Conservation (phyloP, 2,888 invertebrate species). For the Emmelina monodactyla region DNA sequence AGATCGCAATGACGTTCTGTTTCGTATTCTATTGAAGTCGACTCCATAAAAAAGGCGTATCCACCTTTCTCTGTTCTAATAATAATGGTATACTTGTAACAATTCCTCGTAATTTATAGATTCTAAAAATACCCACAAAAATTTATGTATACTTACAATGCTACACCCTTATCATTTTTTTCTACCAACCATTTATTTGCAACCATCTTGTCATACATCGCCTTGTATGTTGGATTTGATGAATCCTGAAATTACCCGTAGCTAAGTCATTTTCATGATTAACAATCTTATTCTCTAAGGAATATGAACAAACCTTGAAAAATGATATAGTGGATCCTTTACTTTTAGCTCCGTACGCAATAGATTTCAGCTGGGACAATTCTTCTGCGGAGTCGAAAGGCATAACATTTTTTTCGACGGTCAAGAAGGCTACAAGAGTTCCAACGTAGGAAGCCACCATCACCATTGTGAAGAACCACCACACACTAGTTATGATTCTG, state of each 20-base stretch:
- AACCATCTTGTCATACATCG: constrained; percentile 81
- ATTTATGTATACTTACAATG: constrained; percentile 33
- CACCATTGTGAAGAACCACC: constrained; percentile 92
- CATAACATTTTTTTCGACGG: constrained; percentile 74
- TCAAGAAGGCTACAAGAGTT: constrained; percentile 88
- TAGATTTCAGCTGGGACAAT: constrained; percentile 78
- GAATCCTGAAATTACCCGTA: constrained; percentile 67
- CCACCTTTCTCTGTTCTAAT: constrained; percentile 49
- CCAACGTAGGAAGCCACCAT: constrained; percentile 89
- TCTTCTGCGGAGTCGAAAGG: constrained; percentile 83
- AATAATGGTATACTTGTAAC: neutral
- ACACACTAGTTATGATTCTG: constrained; percentile 83
- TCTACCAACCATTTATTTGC: constrained; percentile 60
- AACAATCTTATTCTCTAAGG: neutral
- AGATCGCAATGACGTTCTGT: constrained; percentile 79
- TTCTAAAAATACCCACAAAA: neutral
- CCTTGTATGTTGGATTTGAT: constrained; percentile 71
- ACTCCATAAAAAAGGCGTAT: constrained; percentile 92
- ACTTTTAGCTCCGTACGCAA: constrained; percentile 83
- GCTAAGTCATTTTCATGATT: too few relatives aligned
- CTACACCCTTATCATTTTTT: constrained; percentile 71
- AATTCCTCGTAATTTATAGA: neutral
- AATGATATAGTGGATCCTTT: constrained; percentile 87
- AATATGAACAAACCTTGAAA: constrained; percentile 72
- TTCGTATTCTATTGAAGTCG: constrained; percentile 85